Conservation (phyloP, 1,140 invertebrate species). For the Drosophila teissieri region DNA sequence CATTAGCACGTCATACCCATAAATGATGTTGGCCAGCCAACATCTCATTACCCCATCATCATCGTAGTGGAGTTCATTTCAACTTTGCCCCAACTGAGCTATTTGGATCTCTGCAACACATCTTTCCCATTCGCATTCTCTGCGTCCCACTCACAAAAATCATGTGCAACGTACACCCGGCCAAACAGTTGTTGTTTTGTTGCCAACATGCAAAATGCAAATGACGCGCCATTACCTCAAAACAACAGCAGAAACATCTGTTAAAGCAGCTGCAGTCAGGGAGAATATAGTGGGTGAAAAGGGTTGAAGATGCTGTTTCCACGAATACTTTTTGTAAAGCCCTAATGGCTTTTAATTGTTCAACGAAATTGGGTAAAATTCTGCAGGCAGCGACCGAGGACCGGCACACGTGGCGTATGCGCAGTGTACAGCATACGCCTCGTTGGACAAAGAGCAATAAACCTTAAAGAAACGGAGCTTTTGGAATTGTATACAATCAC, state of each 20-base stretch:
- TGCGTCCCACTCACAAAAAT: constrained; percentile 21
- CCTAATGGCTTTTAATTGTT: constrained; percentile 81
- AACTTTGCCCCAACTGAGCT: constrained; percentile 33
- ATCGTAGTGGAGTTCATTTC: constrained; percentile 15
- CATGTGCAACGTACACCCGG: constrained; percentile 22
- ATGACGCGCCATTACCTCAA: constrained; percentile 71
- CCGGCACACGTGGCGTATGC: constrained; percentile 35
- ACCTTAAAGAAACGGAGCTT: constrained; percentile 30
- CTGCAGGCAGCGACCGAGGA: constrained; percentile 17
- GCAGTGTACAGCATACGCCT: constrained; percentile 57
- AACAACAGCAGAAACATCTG: constrained; percentile 30
- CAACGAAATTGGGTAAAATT: constrained; percentile 71
- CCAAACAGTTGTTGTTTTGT: constrained; percentile 42
- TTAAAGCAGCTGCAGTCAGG: constrained; percentile 23
- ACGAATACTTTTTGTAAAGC: constrained; percentile 63
- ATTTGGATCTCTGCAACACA: constrained; percentile 21
- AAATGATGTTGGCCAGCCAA: constrained; percentile 21
- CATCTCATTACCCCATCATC: constrained; percentile 13
- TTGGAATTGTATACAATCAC: constrained; percentile 1
- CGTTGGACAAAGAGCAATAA: constrained; percentile 47
- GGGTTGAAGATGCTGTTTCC: constrained; percentile 46
- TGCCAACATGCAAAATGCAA: constrained; percentile 68
- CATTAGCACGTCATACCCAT: constrained; percentile 45
- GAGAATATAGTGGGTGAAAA: constrained; percentile 4
- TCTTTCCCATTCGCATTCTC: constrained; percentile 26